Evolutionary conservation across 1,140 invertebrate species (phyloP), one percentile per base, ranked within the genome.

Genomic region (Atta texana): DNA sequence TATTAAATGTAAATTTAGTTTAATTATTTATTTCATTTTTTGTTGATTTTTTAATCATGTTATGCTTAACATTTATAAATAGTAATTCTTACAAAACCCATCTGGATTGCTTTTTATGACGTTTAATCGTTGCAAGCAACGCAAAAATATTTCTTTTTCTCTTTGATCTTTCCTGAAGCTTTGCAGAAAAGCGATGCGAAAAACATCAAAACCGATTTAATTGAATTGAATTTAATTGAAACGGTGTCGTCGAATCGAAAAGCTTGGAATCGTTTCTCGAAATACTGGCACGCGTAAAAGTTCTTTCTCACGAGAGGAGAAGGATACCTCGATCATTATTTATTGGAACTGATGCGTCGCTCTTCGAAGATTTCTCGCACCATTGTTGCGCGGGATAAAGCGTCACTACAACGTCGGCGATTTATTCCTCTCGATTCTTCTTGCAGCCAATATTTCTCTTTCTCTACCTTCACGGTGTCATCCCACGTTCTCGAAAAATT

Each of bases 351-450:
- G 77, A 77, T 76, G 71, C 72, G 85, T 55, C 82, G 88, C 78
- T 78, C 34, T 66, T 57, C 44, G 55, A 87, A 72, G 78, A 86
- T 69, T 85, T 74, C 78, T 78, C 53, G 24, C 77, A 55, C 59
- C 68, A 90, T 90, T 90, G 85, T 90, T 90, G 76, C 89, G 78
- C 55, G 71, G 66, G 61, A 90, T 90, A 89, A 89, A 89, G 84
- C 84, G 63, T 72, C 64, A 57, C 34, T 81, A 66, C 21, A 63
- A 57, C 63, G 49, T n/a, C 24, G 21, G 34, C 87, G 81, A 88
- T 89, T 89, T 84, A 89, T 89, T 68, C n/a, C 39, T 66, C 61
- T 66, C 74, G 68, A 75, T 86, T 89, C 82, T 88, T 63, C 28
- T 69, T 49, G 53, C 55, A 51, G 18, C 74, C n/a, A 18, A 72